Conservation (phyloP, 2,888 invertebrate species). For the Thecophora atra region DNA sequence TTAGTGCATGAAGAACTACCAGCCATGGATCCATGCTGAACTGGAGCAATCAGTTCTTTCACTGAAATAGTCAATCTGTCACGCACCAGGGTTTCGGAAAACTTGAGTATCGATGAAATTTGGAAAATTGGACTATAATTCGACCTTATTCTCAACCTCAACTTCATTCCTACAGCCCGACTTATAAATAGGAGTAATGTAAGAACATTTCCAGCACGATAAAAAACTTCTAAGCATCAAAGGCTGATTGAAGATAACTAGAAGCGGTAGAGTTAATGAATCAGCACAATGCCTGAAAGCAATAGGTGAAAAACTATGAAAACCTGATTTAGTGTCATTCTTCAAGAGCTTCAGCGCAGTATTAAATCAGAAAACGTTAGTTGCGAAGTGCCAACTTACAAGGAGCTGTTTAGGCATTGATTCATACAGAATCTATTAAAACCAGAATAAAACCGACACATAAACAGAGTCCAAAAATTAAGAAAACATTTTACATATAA, state of each 20-base stretch:
- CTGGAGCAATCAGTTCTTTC: not conserved
- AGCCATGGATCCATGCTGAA: constrained; percentile 14
- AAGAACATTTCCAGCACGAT: constrained; percentile 4
- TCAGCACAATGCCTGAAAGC: constrained; percentile 6
- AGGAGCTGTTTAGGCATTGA: no score
- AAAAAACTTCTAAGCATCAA: not conserved
- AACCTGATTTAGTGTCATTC: no score
- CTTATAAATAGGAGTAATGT: constrained; percentile 6
- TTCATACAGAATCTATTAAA: no score
- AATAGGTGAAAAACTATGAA: no score
- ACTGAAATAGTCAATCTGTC: not conserved
- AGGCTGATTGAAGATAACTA: not conserved
- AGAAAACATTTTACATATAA: no score
- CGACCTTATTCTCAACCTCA: no score
- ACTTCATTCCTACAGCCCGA: constrained; percentile 5
- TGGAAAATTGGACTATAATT: not conserved
- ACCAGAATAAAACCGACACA: no score
- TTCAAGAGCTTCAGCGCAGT: no score
- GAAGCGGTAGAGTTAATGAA: not conserved
- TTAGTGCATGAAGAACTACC: not conserved
- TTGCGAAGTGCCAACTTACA: no score
- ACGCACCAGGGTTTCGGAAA: constrained; percentile 3
- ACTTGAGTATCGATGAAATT: no score
- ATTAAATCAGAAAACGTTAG: no score
- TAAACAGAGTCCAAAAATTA: no score